These are phyloP conservation scores for Eulithis prunata DNA, from an alignment of 2,888 invertebrate species.

Conservation along the genomic window DNA sequence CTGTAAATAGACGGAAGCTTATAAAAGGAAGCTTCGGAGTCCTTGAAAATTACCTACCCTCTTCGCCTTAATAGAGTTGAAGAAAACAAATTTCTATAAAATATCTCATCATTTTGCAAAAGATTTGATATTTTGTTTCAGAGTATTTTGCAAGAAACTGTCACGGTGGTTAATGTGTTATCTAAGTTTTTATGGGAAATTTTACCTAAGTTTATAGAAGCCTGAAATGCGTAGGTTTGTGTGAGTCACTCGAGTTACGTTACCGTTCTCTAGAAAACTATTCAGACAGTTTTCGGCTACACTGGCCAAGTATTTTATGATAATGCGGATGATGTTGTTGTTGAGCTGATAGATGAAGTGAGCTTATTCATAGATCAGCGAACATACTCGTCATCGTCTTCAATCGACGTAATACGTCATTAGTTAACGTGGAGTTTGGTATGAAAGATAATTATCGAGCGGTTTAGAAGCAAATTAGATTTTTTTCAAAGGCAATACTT, in stretches of 20 bases:
- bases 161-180: constrained; percentile 20
- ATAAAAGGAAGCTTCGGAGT: constrained; percentile 23
- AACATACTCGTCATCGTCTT: constrained; percentile 6
- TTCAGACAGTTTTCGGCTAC: constrained; percentile 10
- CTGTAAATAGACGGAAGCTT: constrained; percentile 29
- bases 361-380: constrained; percentile 12
- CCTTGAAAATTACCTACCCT: constrained; percentile 34
- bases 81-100: constrained; percentile 40
- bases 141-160: constrained; percentile 19
- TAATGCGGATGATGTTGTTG: constrained; percentile 9
- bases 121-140: constrained; percentile 35
- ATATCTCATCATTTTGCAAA: constrained; percentile 27
- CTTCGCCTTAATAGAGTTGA: constrained; percentile 33
- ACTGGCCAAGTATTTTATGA: constrained; percentile 15
- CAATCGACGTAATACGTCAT: no score
- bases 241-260: constrained; percentile 22
- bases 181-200: constrained; percentile 28
- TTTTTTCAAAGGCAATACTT: no score
- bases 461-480: no score
- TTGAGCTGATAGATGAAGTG: constrained; percentile 1
- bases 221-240: constrained; percentile 30
- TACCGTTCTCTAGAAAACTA: constrained; percentile 19
- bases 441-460: no score
- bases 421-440: no score
- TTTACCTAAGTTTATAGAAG: constrained; percentile 14